These are phyloP conservation scores for Stegodyphus dumicola DNA, from an alignment of 1,140 invertebrate genomes.

Conservation along the genomic window DNA sequence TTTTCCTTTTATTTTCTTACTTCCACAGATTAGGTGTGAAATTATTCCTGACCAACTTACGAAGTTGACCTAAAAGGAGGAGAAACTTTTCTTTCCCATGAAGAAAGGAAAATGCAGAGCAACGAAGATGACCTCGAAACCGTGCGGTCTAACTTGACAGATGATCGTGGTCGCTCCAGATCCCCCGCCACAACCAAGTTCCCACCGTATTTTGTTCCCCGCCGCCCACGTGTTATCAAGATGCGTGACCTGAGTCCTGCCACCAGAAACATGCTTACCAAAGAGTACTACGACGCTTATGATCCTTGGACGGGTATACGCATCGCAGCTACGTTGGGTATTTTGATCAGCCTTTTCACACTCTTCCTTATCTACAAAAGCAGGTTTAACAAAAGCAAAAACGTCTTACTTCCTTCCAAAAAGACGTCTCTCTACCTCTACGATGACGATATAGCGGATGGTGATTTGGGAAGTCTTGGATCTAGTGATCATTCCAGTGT, in stretches of 20 bases:
- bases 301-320: constrained; percentile 89
- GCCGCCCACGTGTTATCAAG: constrained; percentile 33
- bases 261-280: constrained; percentile 68
- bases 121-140: constrained; percentile 3
- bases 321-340: constrained; percentile 87
- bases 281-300: constrained; percentile 84
- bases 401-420: neutral
- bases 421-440: constrained; percentile 44
- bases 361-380: constrained; percentile 90
- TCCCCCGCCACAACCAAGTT: neutral
- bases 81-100: neutral
- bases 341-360: constrained; percentile 77
- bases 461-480: constrained; percentile 27
- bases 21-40: too few relatives aligned
- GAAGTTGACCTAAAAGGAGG: too few relatives aligned
- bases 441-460: constrained; percentile 26
- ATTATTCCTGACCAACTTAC: too few relatives aligned
- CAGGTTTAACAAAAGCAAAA: constrained; percentile 61
- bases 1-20: too few relatives aligned
- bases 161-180: neutral
- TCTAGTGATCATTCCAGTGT: constrained; percentile 6
- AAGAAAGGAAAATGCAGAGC: neutral
- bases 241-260: constrained; percentile 60
- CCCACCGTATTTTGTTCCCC: constrained; percentile 41
- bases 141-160: neutral